Evolutionary conservation across 1,140 invertebrate species (phyloP), one percentile per base, ranked within the genome.

Genomic region (Aphelenchoides besseyi): DNA sequence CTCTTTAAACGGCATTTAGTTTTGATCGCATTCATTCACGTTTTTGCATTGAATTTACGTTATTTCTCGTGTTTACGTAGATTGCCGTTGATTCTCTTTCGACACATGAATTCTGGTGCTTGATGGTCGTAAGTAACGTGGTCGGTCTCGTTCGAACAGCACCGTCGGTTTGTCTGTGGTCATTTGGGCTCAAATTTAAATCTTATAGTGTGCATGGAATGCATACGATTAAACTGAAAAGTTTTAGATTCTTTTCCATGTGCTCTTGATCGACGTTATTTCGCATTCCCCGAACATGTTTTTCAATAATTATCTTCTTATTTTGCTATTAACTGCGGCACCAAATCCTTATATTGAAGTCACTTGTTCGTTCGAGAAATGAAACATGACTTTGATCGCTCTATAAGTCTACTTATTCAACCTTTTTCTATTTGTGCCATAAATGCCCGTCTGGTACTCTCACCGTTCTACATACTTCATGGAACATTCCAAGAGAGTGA

Each of bases 401-500:
- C 41, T n/a, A n/a, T n/a, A n/a, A n/a, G n/a, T n/a, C 41, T 48
- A 12, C 41, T 12, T 48, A 12, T 48, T 8, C 55, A 8, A 28
- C 18, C 55, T 59, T 23, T 5, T 59, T 59, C 18, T 33, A 59
- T 33, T 18, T 33, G 5, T 59, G 5, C 23, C 18, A n/a, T 33
- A 59, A 28, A 23, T 59, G 5, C 55, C 55, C 55, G 5, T 18
- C 18, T 59, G 55, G 5, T 59, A 23, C 55, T 59, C 55, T 59
- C 55, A 59, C 32, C 55, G 55, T 59, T 59, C 55, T 41, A 23
- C 55, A 29, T 59, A 59, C 55, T 59, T 59, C 32, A 23, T 33
- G 55, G 55, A 59, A 59, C 55, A 59, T 59, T 59, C 55, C 55
- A 59, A n/a, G 55, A 59, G 55, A 59, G 55, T 59, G 5, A 41